These are phyloP conservation scores for Bradypodion pumilum DNA, from an alignment of 2,797 vertebrate species.

Conservation along the genomic window DNA sequence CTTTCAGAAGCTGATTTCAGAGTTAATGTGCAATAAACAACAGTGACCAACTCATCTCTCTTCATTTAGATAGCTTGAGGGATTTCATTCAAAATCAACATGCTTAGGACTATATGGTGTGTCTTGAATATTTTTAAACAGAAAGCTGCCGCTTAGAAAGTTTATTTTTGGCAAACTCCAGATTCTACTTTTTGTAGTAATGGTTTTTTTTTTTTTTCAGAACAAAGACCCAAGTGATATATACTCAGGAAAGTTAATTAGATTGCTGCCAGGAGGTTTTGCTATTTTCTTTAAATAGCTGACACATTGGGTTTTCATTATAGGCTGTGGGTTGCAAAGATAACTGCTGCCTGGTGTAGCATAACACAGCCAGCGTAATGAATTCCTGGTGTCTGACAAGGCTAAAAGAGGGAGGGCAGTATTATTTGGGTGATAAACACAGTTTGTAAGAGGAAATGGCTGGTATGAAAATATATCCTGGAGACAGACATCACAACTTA, in stretches of 20 bases:
- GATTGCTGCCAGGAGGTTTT: conserved; percentile 60
- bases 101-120: neutral
- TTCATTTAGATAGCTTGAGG: neutral
- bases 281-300: conserved; percentile 83
- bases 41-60: neutral
- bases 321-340: conserved; percentile 78
- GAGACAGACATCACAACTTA: conserved; percentile 65
- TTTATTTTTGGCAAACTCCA: conserved; percentile 47
- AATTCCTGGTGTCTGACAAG: conserved; percentile 89
- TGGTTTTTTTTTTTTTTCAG: conserved; percentile 55
- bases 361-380: conserved; percentile 86
- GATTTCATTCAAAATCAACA: neutral
- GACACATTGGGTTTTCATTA: conserved; percentile 77
- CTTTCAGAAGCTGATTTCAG: no score
- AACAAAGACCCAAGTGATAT: conserved; percentile 39
- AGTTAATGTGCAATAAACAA: neutral
- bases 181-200: conserved; percentile 39
- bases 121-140: neutral
- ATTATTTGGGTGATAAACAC: conserved; percentile 60
- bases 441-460: conserved; percentile 57
- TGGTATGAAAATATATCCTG: conserved; percentile 49
- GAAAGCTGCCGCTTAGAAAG: neutral
- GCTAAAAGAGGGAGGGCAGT: conserved; percentile 50
- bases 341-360: conserved; percentile 80
- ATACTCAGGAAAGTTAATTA: conserved; percentile 63